Percentiles rank a stretch among this genome's conserved stretches.
Evolutionary conservation across 2,797 vertebrate species (phyloP).

Genomic region (Hippoglossus hippoglossus): DNA sequence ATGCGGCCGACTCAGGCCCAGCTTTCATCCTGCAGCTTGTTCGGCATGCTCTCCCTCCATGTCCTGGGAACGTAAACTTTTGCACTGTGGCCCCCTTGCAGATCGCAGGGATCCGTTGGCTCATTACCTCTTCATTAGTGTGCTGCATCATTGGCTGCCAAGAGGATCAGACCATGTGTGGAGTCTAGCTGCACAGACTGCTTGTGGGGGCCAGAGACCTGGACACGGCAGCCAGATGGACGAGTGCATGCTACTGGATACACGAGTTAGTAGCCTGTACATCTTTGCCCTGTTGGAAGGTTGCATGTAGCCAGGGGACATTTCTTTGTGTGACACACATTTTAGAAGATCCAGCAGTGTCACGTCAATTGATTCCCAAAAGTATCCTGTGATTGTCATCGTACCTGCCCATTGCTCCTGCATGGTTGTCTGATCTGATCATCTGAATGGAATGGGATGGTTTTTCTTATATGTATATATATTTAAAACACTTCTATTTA

Average conservation of each 20-base stretch:
- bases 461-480: conserved; percentile 53
- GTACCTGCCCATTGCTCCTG: conserved; percentile 65
- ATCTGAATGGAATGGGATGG: conserved; percentile 50
- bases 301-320: conserved; percentile 15
- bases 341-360: conserved; percentile 26
- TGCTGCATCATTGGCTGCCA: conserved; percentile 70
- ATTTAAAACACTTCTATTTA: conserved; percentile 60
- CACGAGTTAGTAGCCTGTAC: conserved; percentile 16
- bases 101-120: conserved; percentile 78
- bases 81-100: conserved; percentile 82
- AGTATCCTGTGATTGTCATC: conserved; percentile 46
- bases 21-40: conserved; percentile 87
- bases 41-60: conserved; percentile 80
- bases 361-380: conserved; percentile 21
- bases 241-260: conserved; percentile 58
- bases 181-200: conserved; percentile 63
- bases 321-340: conserved; percentile 33
- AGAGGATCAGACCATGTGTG: conserved; percentile 72
- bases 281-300: conserved; percentile 7
- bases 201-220: conserved; percentile 62
- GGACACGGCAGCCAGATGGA: conserved; percentile 67
- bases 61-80: conserved; percentile 90
- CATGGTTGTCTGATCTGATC: conserved; percentile 74
- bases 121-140: conserved; percentile 85
- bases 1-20: conserved; percentile 83